Percentiles rank a stretch among this genome's conserved stretches.
These are phyloP conservation scores for Eurypyga helias DNA, from an alignment of 2,113 vertebrate genomes.

Conservation along the genomic window DNA sequence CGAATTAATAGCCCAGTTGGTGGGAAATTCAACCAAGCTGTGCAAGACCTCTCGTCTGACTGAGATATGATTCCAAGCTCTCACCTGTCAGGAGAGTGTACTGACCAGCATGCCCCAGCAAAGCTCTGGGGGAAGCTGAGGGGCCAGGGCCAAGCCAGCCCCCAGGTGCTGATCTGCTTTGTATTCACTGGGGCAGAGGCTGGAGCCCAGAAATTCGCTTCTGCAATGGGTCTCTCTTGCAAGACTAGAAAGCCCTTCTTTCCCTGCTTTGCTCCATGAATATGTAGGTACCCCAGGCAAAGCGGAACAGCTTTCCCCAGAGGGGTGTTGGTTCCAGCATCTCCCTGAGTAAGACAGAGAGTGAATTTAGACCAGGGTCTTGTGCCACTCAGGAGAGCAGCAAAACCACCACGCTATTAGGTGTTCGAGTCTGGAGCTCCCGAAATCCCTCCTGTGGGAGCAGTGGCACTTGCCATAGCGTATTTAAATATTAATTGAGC, in stretches of 20 bases:
- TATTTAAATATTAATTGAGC: constrained; percentile 73
- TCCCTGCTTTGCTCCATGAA: background rate
- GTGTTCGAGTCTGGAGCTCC: background rate
- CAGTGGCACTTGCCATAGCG: constrained; percentile 38
- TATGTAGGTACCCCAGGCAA: constrained; percentile 42
- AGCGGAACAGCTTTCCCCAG: background rate
- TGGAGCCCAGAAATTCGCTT: background rate
- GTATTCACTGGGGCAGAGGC: accelerated
- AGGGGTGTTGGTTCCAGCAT: background rate
- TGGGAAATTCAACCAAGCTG: background rate
- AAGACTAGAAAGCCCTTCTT: background rate
- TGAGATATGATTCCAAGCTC: accelerated
- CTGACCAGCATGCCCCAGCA: background rate
- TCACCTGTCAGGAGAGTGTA: background rate
- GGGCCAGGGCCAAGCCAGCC: background rate
- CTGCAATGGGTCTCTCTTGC: accelerated
- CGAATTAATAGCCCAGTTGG: background rate
- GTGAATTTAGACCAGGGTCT: background rate
- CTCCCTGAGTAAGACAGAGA: background rate
- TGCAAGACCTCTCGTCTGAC: background rate
- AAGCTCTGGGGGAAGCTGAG: background rate
- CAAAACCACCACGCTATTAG: background rate
- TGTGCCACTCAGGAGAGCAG: constrained; percentile 10
- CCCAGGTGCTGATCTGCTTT: background rate
- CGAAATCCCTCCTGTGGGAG: constrained; percentile 37